A percentile compares a stretch with the other conserved stretches of the same genome.
These are phyloP conservation scores for Poeciliopsis gracilis DNA, from an alignment of 2,797 vertebrate species.

Conservation along the genomic window DNA sequence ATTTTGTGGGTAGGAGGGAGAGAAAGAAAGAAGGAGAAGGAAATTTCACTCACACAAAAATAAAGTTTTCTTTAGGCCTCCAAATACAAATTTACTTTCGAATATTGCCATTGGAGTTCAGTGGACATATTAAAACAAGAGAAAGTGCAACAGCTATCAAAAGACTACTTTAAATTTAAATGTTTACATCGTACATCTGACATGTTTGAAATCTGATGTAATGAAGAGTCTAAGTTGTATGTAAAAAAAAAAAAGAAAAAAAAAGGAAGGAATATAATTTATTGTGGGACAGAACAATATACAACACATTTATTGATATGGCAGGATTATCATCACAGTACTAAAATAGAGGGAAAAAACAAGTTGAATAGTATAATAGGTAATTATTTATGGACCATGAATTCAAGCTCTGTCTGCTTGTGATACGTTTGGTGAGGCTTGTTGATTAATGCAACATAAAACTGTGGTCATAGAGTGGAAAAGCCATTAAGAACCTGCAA, in stretches of 20 bases:
- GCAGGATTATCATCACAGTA: neutral
- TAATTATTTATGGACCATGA: neutral
- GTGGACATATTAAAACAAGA: neutral
- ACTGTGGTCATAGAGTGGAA: neutral
- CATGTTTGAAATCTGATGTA: neutral
- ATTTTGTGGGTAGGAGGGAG: slow-evolving; percentile 11
- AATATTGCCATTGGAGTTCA: neutral
- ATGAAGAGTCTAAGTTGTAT: neutral
- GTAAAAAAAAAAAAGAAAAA: neutral
- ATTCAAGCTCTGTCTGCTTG: neutral
- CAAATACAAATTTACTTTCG: neutral
- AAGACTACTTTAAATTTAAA: neutral
- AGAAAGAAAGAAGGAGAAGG: neutral
- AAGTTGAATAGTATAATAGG: neutral
- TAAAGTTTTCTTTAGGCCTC: neutral
- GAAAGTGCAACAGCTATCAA: neutral
- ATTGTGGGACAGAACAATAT: neutral
- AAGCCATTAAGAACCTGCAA: neutral
- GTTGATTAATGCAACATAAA: neutral
- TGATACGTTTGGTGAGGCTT: neutral
- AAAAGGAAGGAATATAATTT: neutral
- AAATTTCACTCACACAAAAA: slow-evolving; percentile 7
- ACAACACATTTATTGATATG: neutral
- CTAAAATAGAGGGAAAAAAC: neutral
- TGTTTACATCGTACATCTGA: neutral